Conservation (phyloP, 2,888 invertebrate species). For the Agrenia bidenticulata region DNA sequence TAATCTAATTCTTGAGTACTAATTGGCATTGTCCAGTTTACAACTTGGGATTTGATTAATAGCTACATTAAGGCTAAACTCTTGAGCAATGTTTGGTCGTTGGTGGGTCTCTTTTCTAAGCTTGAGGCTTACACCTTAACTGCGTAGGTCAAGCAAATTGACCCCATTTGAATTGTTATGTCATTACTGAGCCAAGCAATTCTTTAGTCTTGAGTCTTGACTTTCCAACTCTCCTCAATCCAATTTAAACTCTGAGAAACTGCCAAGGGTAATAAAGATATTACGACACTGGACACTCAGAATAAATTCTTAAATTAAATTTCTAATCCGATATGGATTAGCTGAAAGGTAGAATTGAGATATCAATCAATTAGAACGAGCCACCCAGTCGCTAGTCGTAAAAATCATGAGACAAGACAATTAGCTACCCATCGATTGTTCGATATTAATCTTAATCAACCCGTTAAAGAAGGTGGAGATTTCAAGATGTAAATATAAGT, state of each 20-base stretch:
- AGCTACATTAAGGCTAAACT: no score
- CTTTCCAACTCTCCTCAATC: neutral
- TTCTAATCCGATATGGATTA: neutral
- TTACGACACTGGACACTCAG: conserved; percentile 3
- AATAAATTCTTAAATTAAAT: neutral
- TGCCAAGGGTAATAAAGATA: conserved; percentile 9
- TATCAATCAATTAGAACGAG: conserved; percentile 13
- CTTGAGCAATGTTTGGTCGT: no score
- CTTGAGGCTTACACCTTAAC: neutral
- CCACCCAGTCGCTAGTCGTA: neutral
- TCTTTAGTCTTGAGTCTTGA: neutral
- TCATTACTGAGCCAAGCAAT: neutral
- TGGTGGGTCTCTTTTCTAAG: no score
- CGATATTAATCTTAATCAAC: conserved; percentile 14
- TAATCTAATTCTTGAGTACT: no score
- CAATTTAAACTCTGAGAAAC: neutral
- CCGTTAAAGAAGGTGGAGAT: conserved; percentile 2
- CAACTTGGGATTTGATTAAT: no score
- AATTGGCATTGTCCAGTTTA: no score
- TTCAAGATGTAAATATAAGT: neutral
- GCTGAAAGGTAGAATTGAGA: neutral
- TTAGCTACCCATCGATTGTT: conserved; percentile 16
- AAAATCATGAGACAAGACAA: conserved; percentile 21
- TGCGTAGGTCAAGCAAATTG: conserved; percentile 1
- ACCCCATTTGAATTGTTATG: conserved; percentile 13